Conservation (phyloP, 2,113 vertebrate species). For the Boleophthalmus pectinirostris region DNA sequence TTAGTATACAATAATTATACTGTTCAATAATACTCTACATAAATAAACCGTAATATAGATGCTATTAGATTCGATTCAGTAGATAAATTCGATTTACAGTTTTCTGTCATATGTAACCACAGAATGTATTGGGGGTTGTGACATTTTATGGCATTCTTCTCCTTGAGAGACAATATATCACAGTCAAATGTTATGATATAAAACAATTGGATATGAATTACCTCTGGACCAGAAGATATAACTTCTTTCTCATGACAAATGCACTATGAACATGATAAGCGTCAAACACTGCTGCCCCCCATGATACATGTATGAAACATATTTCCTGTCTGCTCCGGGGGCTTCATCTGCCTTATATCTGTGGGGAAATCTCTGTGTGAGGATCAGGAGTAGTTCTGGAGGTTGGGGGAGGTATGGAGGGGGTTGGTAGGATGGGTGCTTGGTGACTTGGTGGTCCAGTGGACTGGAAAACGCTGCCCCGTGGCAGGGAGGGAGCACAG, state of each 20-base stretch:
- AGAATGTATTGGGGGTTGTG: not conserved
- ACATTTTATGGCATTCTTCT: not conserved
- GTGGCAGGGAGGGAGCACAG: constrained; percentile 51
- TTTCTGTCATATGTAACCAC: not conserved
- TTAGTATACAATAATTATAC: not conserved
- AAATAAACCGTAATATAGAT: not conserved
- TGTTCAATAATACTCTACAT: no score
- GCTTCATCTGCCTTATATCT: constrained; percentile 50
- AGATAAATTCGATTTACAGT: no score
- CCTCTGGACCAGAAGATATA: not conserved
- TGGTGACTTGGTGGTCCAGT: constrained; percentile 65
- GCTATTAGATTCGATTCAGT: not conserved
- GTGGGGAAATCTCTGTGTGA: constrained; percentile 50
- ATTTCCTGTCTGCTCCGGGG: constrained; percentile 48
- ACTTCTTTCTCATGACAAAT: constrained; percentile 5
- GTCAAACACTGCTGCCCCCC: constrained; percentile 18
- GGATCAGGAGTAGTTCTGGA: constrained; percentile 42
- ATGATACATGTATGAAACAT: constrained; percentile 22
- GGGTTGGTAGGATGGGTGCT: constrained; percentile 22
- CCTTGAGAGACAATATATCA: not conserved
- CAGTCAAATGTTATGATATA: constrained; percentile 8
- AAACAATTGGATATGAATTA: constrained; percentile 6
- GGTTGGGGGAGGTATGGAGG: constrained; percentile 10
- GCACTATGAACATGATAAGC: constrained; percentile 15
- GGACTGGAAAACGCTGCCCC: constrained; percentile 73